These are phyloP conservation scores for Xyrauchen texanus DNA, from an alignment of 2,113 vertebrate genomes.

Conservation along the genomic window DNA sequence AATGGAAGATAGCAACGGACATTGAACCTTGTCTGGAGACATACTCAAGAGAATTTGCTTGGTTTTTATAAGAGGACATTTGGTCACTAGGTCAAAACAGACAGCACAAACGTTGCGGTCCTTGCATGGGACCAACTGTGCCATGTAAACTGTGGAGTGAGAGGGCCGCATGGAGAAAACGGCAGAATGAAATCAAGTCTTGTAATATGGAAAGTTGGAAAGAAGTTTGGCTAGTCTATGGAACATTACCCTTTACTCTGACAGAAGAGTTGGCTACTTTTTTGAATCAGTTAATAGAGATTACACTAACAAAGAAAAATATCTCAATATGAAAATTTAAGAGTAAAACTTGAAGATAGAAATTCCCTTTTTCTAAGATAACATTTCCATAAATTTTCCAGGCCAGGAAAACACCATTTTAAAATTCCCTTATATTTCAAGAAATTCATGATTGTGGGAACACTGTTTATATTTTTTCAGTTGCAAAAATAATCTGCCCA, in stretches of 20 bases:
- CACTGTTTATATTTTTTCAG: too few relatives aligned
- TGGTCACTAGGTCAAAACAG: slow-evolving; percentile 61
- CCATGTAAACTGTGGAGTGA: slow-evolving; percentile 1
- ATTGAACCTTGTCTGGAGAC: slow-evolving; percentile 55
- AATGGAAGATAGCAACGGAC: slow-evolving; percentile 71
- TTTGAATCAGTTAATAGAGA: too few relatives aligned
- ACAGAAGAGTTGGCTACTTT: slow-evolving; percentile 52
- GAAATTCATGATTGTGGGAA: too few relatives aligned
- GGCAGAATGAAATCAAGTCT: slow-evolving; percentile 48
- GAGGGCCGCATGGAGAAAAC: neutral
- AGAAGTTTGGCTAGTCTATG: slow-evolving; percentile 52
- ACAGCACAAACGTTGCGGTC: slow-evolving; percentile 71
- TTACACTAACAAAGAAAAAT: too few relatives aligned
- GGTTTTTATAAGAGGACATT: slow-evolving; percentile 49
- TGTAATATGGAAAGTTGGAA: slow-evolving; percentile 45
- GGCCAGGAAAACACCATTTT: too few relatives aligned
- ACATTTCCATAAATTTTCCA: too few relatives aligned
- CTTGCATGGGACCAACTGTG: slow-evolving; percentile 54
- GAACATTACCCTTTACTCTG: slow-evolving; percentile 44
- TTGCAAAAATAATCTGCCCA: too few relatives aligned
- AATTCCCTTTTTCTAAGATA: too few relatives aligned
- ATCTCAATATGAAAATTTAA: too few relatives aligned
- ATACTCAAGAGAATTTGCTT: slow-evolving; percentile 40
- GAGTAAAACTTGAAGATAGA: too few relatives aligned
- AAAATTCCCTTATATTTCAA: too few relatives aligned